phyloP scores from a whole-genome alignment of 1,140 invertebrate species.

The Drosophila orosa region DNA sequence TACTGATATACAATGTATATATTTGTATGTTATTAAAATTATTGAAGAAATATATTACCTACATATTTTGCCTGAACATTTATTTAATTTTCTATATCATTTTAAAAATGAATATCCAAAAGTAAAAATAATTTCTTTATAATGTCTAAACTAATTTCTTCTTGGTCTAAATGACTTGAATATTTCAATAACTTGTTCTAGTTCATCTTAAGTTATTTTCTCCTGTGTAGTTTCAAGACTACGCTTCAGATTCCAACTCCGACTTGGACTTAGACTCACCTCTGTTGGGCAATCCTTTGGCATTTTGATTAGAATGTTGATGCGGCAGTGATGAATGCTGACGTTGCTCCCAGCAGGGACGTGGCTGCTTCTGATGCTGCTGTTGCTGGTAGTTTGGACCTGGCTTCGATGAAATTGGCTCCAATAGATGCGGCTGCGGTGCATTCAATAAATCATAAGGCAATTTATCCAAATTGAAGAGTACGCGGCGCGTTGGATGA shows the following conservation, averaged over 20 bases:
- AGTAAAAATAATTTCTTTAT: too few species aligned
- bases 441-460: conserved; percentile 84
- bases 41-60: background rate
- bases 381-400: conserved; percentile 66
- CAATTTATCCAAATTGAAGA: conserved; percentile 84
- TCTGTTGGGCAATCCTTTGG: conserved; percentile 84
- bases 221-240: background rate
- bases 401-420: conserved; percentile 75
- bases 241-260: conserved; percentile 9
- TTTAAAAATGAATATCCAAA: too few species aligned
- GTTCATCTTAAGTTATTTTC: background rate
- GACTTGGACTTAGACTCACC: conserved; percentile 62
- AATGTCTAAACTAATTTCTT: too few species aligned
- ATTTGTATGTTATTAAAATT: too few species aligned
- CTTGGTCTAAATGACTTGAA: too few species aligned
- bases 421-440: conserved; percentile 72
- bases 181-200: too few species aligned
- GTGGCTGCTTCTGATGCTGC: conserved; percentile 55
- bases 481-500: conserved; percentile 69
- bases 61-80: background rate
- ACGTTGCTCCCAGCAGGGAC: conserved; percentile 59
- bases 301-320: conserved; percentile 84
- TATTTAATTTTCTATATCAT: background rate
- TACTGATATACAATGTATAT: background rate
- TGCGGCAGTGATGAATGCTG: conserved; percentile 83